Conservation (phyloP, 1,140 invertebrate genomes). For the Brachionus calyciflorus region DNA sequence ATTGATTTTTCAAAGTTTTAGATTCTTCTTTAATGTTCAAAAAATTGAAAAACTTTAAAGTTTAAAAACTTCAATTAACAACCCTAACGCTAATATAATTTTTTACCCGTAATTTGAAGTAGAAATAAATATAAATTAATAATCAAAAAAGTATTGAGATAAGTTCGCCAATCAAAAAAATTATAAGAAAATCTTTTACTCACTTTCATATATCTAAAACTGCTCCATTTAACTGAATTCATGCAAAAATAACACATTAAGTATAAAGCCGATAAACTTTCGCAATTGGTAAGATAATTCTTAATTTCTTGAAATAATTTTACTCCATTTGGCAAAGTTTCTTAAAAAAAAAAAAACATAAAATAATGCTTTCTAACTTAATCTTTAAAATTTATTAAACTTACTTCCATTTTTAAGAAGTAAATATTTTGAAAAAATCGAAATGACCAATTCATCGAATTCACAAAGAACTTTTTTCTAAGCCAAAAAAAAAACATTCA, state of each 20-base stretch:
- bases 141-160: too few relatives aligned
- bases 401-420: not conserved
- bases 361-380: not conserved
- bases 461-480: not conserved
- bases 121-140: too few relatives aligned
- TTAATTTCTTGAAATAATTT: not conserved
- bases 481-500: not conserved
- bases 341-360: slow-evolving; percentile 3
- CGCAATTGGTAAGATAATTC: not conserved
- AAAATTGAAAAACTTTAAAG: too few relatives aligned
- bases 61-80: too few relatives aligned
- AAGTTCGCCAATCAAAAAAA: too few relatives aligned
- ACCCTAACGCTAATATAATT: too few relatives aligned
- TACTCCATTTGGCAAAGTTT: not conserved
- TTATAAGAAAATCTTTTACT: too few relatives aligned
- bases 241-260: not conserved
- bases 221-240: not conserved
- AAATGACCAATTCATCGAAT: not conserved
- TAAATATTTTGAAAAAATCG: not conserved
- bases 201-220: too few relatives aligned
- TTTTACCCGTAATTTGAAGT: too few relatives aligned
- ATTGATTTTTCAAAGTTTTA: too few relatives aligned
- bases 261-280: slow-evolving; percentile 3
- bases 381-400: not conserved
- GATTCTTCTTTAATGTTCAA: too few relatives aligned